Evolutionary conservation across 2,113 vertebrate genomes (phyloP), one percentile per base, ranked within the genome.

Genomic region (Syngnathus scovelli): DNA sequence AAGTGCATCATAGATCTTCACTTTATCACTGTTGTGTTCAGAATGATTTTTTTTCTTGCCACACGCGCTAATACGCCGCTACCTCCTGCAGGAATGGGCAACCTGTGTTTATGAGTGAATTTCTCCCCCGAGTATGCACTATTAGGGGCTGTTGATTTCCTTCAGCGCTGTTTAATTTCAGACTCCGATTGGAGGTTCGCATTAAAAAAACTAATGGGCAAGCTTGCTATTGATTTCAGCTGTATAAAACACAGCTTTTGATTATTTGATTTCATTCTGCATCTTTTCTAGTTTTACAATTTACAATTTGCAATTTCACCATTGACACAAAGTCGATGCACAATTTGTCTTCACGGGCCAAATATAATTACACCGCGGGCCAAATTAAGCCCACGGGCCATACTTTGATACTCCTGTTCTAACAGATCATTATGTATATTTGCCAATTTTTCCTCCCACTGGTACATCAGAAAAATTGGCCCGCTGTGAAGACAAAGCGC

Each of bases 161-260:
- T 85, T 79, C 64, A 87, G 87, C 83, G 79, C 85, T 85, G 82
- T 90, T 90, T 90, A 91, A 92, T 89, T 91, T 87, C 87, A 87
- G 82, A 82, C 85, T 85, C 81, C 85, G 84, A 88, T 85, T 83
- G 87, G 79, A 90, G 83, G 83, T 86, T 76, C 82, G 80, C 87
- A 90, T 92, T 90, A 89, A 89, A 90, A 90, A 33, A 85, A 81
- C 87, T 90, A 90, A 91, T 89, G 81, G 84, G 67, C 79, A 83
- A 87, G 88, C 81, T 87, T 69, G 81, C 75, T 89, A 90, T 91
- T 89, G 90, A 91, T 90, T 90, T 88, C 80, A 84, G 85, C 89
- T 91, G 89, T 89, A 91, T 90, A 92, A 89, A 85, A 81, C 61
- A 64, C 88, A 85, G 72, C 68, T 84, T 90, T 87, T 87, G 81